Base-by-base conservation (phyloP, 2,797 vertebrate genomes). In the Gymnopithys bicolor region DNA sequence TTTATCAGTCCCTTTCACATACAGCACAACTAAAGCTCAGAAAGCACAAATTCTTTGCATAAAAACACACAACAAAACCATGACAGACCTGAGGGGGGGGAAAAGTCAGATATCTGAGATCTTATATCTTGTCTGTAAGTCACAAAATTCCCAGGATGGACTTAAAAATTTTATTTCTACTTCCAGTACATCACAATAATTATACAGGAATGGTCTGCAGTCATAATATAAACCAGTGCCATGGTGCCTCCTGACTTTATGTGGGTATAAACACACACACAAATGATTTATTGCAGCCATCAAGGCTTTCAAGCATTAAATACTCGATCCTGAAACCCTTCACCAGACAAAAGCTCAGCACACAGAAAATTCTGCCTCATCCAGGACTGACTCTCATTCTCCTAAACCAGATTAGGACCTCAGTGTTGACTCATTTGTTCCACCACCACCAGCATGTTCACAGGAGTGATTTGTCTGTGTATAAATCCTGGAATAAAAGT, bases 141-240 rank as follows among this genome's bases (percentile, higher is more conserved):
- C 67, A 82, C 52, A 68, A 55, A 75, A 73, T 25, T 73, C 66
- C 59, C 83, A 88, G 62, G 46, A 86, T 37, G 37, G 33, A 71
- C 21, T 95, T 78, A 35, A 66, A 67, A 67, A 84, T 41, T 90
- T 90, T 69, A 86, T 86, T 90, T 93, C 27, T 53, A 28, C 64
- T 91, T 84, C 66, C 80, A 90, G 62, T 11, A 62, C 6, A 25
- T 30, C 15, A 24, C 4, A 67, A 32, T 33, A 66, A 68, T 41
- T 28, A 53, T 10, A 48, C 32, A 85, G 53, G 45, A 52, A 74
- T 28, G 5, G 24, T 77, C 56, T 87, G 70, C 49, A 52, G 59
- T 43, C 70, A 66, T 5, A 28, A 16, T 12, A 59, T 28, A 81
- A 95, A 75, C 25, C 80, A 91, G 62, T 8, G 51, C 21, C 27